These are phyloP conservation scores for Trichogramma evanescens DNA, from an alignment of 2,888 invertebrate species.

Conservation along the genomic window DNA sequence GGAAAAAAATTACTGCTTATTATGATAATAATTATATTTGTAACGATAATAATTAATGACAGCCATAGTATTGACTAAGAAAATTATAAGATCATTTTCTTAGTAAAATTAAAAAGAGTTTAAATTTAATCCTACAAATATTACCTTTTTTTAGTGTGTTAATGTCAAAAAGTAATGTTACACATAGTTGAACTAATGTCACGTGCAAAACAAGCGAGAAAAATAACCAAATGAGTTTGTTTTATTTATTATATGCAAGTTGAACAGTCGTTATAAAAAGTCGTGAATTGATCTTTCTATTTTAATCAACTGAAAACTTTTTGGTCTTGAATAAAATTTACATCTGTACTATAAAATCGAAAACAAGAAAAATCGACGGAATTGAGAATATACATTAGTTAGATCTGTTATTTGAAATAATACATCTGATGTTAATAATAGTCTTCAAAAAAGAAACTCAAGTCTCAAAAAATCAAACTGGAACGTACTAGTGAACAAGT, in stretches of 20 bases:
- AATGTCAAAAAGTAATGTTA: slow-evolving; percentile 20
- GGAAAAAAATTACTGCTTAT: neutral
- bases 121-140: slow-evolving; percentile 3
- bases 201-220: neutral
- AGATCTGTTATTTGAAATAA: slow-evolving; percentile 12
- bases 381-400: slow-evolving; percentile 19
- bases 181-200: slow-evolving; percentile 7
- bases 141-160: slow-evolving; percentile 10
- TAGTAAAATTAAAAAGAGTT: slow-evolving; percentile 1
- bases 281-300: slow-evolving; percentile 6
- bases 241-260: neutral
- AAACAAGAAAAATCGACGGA: slow-evolving; percentile 15
- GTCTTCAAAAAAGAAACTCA: slow-evolving; percentile 6
- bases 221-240: slow-evolving; percentile 10
- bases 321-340: neutral
- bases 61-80: slow-evolving; percentile 3
- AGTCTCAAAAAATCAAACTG: slow-evolving; percentile 5
- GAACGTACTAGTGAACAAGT: neutral
- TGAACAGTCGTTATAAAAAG: slow-evolving; percentile 1
- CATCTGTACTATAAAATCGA: neutral
- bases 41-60: neutral
- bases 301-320: slow-evolving; percentile 6
- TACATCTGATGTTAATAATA: slow-evolving; percentile 15
- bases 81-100: slow-evolving; percentile 17
- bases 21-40: too few species aligned